Conservation (phyloP, 2,113 vertebrate species). For the Spheniscus mendiculus region DNA sequence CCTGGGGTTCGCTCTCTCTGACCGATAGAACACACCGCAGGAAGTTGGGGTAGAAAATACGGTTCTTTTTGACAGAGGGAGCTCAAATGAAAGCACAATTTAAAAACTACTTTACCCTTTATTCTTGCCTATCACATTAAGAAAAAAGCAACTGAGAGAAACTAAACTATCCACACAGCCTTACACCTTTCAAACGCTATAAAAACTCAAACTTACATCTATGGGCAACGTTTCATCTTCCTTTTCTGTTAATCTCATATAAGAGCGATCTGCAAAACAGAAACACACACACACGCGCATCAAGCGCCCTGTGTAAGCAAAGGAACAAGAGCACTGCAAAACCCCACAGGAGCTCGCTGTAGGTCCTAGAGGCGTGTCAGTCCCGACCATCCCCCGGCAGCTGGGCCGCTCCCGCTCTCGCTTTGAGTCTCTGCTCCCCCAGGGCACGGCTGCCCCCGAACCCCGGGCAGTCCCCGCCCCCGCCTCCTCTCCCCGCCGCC, state of each 20-base stretch:
- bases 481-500: background rate
- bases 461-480: background rate
- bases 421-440: background rate
- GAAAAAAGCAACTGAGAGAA: background rate
- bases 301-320: accelerated
- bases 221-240: conserved; percentile 95
- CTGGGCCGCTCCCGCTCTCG: background rate
- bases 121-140: background rate
- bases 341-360: accelerated
- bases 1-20: background rate
- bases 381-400: background rate
- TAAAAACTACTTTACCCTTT: background rate
- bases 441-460: accelerated
- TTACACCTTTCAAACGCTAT: background rate
- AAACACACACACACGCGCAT: background rate
- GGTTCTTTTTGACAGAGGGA: background rate
- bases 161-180: background rate
- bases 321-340: accelerated
- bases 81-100: background rate
- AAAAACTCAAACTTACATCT: conserved; percentile 84
- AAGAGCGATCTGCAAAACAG: conserved; percentile 85
- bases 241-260: conserved; percentile 95
- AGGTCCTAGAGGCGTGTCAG: accelerated
- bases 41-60: accelerated
- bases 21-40: accelerated